Base-by-base conservation (phyloP, 2,797 vertebrate genomes). In the Synaphobranchus kaupii region DNA sequence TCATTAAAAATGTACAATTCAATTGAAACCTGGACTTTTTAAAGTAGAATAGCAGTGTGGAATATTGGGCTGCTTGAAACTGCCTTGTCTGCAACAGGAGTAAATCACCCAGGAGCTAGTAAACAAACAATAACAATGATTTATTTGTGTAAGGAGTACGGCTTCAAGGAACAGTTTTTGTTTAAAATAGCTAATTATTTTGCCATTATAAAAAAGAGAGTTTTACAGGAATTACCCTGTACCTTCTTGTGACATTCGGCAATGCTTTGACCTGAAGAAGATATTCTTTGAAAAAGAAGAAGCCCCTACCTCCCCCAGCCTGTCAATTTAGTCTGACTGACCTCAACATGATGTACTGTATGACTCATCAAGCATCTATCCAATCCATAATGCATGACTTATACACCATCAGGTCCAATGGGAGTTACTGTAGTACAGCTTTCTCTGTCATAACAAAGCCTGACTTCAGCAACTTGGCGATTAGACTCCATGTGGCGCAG, bases 331-430 rank as follows among this genome's bases (percentile, higher is more conserved):
- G 87, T 63, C 56, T 86, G 63, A 85, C 52, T 86, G 66, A 83
- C 83, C 84, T 76, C 76, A 44, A 87, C 73, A 78, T 20, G 7
- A 12, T 47, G 44, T 39, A 76, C 88, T 47, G 44, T 39, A 76
- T 89, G 85, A 89, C 71, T 87, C 54, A 85, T 73, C 9, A 31
- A 71, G 66, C 66, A 71, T 71, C 66, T 9, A n/a, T 71, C 66
- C 66, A 63, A 63, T 63, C 60, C 4, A 63, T n/a, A n/a, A n/a
- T n/a, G 60, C 25, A 63, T 63, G 60, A 63, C 60, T 25, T 9
- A 63, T 8, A 3, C 25, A 20, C 20, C 8, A 22, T 63, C 60
- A 6, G 25, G 25, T n/a, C 60, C 22, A 13, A 12, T 71, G 28
- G 66, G 66, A 71, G 28, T n/a, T 31, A 22, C 66, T 17, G 58